phyloP scores from a whole-genome alignment of 2,113 vertebrate genomes.

The Macrotis lagotis region DNA sequence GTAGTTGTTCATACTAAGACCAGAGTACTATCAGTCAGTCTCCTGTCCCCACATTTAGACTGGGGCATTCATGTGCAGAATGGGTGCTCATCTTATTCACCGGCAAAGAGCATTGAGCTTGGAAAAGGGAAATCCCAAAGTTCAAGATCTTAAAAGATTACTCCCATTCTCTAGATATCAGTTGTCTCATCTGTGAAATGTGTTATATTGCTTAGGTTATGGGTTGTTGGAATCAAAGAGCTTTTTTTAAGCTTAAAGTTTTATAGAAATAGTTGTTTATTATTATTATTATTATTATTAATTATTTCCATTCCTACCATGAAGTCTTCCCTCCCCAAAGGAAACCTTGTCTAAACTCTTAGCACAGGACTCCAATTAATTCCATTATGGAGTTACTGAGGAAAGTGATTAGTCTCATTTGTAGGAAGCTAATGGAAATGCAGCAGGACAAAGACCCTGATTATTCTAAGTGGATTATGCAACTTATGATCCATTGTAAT shows the following conservation, averaged over 20 bases:
- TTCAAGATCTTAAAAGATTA: neutral
- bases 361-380: rapidly evolving
- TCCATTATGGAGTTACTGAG: too few species aligned
- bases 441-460: neutral
- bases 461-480: neutral
- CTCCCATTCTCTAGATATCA: neutral
- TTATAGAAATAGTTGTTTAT: neutral
- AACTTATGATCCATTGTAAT: neutral
- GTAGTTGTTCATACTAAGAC: neutral
- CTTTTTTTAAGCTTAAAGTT: neutral
- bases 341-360: rapidly evolving
- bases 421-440: neutral
- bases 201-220: neutral
- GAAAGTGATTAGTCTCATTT: neutral
- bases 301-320: neutral
- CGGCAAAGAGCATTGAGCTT: neutral
- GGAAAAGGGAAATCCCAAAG: neutral
- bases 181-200: neutral
- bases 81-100: neutral
- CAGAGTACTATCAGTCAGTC: neutral
- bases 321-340: neutral
- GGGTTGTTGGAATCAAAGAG: neutral
- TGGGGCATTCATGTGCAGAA: rapidly evolving
- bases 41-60: neutral
- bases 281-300: neutral